These are phyloP conservation scores for Lobophora halterata DNA, from an alignment of 2,888 invertebrate genomes.

Conservation along the genomic window DNA sequence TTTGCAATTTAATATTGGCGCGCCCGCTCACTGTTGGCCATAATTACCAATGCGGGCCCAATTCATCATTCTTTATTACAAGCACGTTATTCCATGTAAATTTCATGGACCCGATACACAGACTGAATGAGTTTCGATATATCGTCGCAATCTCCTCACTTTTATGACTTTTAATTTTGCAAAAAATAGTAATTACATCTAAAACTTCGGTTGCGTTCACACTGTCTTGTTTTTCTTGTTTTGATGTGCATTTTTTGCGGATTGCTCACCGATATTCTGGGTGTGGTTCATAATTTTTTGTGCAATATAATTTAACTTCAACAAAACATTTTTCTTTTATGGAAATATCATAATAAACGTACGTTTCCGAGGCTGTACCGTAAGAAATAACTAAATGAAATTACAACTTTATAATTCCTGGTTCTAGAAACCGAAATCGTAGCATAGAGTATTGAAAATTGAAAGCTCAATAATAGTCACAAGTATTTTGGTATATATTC, in stretches of 20 bases:
- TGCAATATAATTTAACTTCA: too few species aligned
- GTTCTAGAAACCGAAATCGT: too few species aligned
- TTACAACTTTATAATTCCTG: too few species aligned
- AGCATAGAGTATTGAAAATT: too few species aligned
- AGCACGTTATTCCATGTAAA: conserved; percentile 78
- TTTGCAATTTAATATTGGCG: conserved; percentile 70
- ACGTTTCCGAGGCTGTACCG: too few species aligned
- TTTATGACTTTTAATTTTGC: conserved; percentile 36
- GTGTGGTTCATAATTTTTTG: too few species aligned
- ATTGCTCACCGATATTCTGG: conserved; percentile 1
- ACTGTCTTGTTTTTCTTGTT: conserved; percentile 1
- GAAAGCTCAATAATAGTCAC: too few species aligned
- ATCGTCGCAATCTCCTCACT: conserved; percentile 60
- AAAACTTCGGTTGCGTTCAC: conserved; percentile 20
- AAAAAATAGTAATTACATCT: conserved; percentile 30
- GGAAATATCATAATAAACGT: too few species aligned
- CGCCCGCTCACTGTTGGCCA: conserved; percentile 64
- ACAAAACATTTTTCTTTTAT: too few species aligned
- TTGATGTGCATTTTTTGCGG: conserved; percentile 1
- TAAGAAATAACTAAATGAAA: too few species aligned
- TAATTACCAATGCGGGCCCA: conserved; percentile 77
- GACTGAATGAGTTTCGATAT: conserved; percentile 67
- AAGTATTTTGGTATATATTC: not conserved
- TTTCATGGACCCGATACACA: conserved; percentile 66
- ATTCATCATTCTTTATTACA: conserved; percentile 80